phyloP scores from a whole-genome alignment of 64 coral and sea anemone genomes.

The Actinia tenebrosa region DNA sequence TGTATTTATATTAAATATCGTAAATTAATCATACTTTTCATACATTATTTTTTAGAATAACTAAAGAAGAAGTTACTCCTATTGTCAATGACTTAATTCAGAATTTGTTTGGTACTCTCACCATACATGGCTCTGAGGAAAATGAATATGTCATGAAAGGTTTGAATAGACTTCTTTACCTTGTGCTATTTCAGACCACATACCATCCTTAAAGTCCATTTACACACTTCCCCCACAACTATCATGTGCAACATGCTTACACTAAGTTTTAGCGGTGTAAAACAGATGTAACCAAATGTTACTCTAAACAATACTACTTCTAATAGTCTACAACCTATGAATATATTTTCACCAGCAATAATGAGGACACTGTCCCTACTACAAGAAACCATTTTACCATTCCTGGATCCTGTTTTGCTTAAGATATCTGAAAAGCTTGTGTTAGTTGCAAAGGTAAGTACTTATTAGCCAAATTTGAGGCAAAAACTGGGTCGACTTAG shows the following conservation, averaged over 20 bases:
- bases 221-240: no score
- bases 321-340: no score
- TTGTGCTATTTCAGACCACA: no score
- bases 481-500: no score
- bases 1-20: no score
- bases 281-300: no score
- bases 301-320: no score
- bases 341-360: constrained; percentile 50
- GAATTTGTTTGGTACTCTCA: constrained; percentile 73
- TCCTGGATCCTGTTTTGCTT: constrained; percentile 42
- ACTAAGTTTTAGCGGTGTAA: no score
- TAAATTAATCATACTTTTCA: neutral
- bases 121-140: constrained; percentile 80
- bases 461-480: no score
- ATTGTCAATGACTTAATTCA: constrained; percentile 51
- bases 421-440: constrained; percentile 69
- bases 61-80: constrained; percentile 58
- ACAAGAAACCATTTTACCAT: constrained; percentile 69
- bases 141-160: constrained; percentile 99
- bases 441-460: constrained; percentile 72
- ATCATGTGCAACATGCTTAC: no score
- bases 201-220: no score
- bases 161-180: neutral
- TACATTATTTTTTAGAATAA: constrained; percentile 39
- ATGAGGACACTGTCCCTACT: constrained; percentile 89